Evolutionary conservation across 2,113 vertebrate species (phyloP), one percentile per base, ranked within the genome.

Genomic region (Okapia johnstoni): DNA sequence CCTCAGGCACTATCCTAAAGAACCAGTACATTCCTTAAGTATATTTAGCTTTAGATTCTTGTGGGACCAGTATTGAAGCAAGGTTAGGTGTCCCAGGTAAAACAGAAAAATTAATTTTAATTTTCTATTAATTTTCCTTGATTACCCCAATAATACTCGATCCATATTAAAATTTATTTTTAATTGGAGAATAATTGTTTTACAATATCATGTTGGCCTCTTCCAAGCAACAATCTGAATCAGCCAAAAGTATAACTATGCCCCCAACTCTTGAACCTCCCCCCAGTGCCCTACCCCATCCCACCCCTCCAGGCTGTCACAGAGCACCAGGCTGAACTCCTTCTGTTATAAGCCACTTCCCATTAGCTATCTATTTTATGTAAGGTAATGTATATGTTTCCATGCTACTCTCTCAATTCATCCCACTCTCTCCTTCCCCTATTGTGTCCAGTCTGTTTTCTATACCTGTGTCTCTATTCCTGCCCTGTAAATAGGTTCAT

Each of bases 261-360:
- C 6, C 21, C 36, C 21, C 21, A 43, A 6, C 11, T 7, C 70
- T 43, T 73, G 70, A 73, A 73, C 36, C 11, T 76, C 21, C 21
- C 21, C 23, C 1, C 36, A 43, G 4, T 0, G 3, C 70, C 6
- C 2, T 40, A 6, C 25, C 36, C 36, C 36, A 26, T 40, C 3
- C 70, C 36, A 13, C 70, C 12, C 36, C 0, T 43, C 23, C 36
- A 43, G 70, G 36, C 70, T 43, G 36, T 43, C 70, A 76, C 36
- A 43, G 70, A 43, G 70, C 2, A 73, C 70, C 70, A 76, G 70
- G 36, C 14, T 76, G 40, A 76, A 23, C 36, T 26, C 70, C 36
- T 3, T 76, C 5, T 76, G 36, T 43, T 7, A 1, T 43, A 43
- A 43, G 36, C 70, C 14, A 43, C 23, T 76, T 76, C 6, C 36